Base-by-base conservation (phyloP, 2,113 vertebrate species). In the Rhinolophus ferrumequinum region DNA sequence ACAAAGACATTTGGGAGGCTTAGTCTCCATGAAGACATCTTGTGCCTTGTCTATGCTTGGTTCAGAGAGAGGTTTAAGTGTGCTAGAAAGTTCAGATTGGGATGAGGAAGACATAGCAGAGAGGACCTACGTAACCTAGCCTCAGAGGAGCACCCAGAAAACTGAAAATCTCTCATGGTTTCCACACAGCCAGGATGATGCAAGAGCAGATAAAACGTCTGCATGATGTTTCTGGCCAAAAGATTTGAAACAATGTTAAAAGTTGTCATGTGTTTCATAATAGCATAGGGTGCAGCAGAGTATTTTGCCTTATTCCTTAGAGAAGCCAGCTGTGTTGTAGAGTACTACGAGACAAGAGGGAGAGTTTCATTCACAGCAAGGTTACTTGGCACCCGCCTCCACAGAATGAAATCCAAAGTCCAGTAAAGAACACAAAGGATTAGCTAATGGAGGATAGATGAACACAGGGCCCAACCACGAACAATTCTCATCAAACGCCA, bases 101-200 rank as follows among this genome's bases (percentile, higher is more conserved):
- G 22, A 86, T 85, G 22, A 22, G 14, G 12, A 84, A 62, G 18
- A n/a, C 16, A 13, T 18, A 44, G 6, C 8, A 94, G 33, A 77
- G 19, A 75, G 5, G 6, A 81, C 26, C 22, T n/a, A 0, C 0
- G 13, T 33, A 58, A 60, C 3, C 1, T 5, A 21, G 8, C 11
- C 8, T 88, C 44, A 47, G 44, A 73, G 22, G 8, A 67, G 15
- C 21, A 26, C 3, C 2, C n/a, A 75, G 38, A 21, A 66, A 44
- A 5, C 15, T 33, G 6, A 83, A 64, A 26, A 66, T 30, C 6
- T 8, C 33, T 56, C 28, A 11, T 73, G 66, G 21, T 58, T 85
- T 44, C 16, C 21, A 33, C 15, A 80, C 0, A 75, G 16, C 13
- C 30, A 84, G 24, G 9, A 75, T 83, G 8, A 72, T 76, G 38